A percentile compares a stretch with the other conserved stretches of the same genome.
Evolutionary conservation across 2,113 vertebrate genomes (phyloP).

Genomic region (Macroglossus sobrinus): DNA sequence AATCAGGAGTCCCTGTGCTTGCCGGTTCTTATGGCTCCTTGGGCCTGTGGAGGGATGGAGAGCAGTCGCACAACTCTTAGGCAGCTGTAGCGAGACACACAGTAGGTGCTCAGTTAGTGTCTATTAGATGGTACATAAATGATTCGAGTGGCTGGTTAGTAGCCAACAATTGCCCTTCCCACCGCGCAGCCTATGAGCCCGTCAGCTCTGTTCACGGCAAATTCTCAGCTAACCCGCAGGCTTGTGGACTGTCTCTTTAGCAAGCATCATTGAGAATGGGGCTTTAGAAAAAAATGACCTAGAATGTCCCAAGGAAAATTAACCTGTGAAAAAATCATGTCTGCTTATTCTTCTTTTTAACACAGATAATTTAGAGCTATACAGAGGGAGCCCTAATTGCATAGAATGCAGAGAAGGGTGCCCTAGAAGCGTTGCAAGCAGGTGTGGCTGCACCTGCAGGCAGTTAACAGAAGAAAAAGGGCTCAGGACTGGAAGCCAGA

Average conservation of each 20-base stretch:
- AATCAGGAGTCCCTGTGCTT: background rate
- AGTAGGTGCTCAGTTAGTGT: background rate
- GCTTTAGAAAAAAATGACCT: background rate
- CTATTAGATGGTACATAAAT: background rate
- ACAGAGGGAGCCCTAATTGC: background rate
- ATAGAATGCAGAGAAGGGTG: background rate
- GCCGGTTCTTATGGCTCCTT: background rate
- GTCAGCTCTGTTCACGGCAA: background rate
- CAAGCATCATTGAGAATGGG: background rate
- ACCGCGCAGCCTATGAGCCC: fast-evolving
- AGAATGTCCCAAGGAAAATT: background rate
- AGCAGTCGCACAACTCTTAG: background rate
- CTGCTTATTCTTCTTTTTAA: background rate
- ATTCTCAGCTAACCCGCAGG: background rate
- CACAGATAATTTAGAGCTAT: background rate
- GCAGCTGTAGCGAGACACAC: background rate
- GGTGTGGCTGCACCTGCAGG: background rate
- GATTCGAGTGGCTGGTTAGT: background rate
- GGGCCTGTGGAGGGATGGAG: background rate
- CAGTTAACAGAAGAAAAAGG: background rate
- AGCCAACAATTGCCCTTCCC: background rate
- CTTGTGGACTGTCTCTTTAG: background rate
- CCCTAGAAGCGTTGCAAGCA: background rate
- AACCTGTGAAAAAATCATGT: background rate
- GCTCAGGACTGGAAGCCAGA: background rate